Percentiles rank a stretch among this genome's conserved stretches.
These are phyloP conservation scores for Caenorhabditis tropicalis DNA, from an alignment of 1,140 invertebrate species.

Conservation along the genomic window DNA sequence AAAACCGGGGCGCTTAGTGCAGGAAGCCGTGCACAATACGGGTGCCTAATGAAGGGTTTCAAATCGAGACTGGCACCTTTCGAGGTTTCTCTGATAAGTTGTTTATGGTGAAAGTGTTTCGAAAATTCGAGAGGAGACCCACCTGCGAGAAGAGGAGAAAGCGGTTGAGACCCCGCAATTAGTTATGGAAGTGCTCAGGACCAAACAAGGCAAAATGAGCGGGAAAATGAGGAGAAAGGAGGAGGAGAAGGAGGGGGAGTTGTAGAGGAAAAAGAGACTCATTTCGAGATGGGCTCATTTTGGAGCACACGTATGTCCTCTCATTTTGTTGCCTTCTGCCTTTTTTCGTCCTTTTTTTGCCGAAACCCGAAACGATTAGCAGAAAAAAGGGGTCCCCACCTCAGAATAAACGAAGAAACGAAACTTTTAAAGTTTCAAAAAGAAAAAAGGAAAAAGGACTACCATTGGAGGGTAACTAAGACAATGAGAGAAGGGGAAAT, in stretches of 20 bases:
- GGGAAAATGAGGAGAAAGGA: neutral
- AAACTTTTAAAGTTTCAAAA: neutral
- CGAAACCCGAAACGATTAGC: conserved; percentile 19
- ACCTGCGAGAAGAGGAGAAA: neutral
- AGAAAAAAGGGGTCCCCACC: neutral
- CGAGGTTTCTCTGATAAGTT: conserved; percentile 9
- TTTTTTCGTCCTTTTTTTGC: neutral
- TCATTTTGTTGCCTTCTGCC: neutral
- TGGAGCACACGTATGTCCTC: conserved; percentile 11
- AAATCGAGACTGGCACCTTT: neutral
- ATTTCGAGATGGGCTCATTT: conserved; percentile 42
- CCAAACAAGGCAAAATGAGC: neutral
- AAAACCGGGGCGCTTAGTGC: conserved; percentile 15
- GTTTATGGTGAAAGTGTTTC: conserved; percentile 3
- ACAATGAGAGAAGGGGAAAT: too few relatives aligned
- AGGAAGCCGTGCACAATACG: neutral
- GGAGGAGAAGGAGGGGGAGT: neutral
- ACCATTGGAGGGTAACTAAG: too few relatives aligned
- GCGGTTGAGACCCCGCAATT: neutral
- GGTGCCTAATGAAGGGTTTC: conserved; percentile 36
- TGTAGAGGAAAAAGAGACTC: neutral
- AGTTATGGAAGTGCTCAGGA: conserved; percentile 1
- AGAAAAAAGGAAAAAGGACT: neutral
- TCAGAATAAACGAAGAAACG: neutral
- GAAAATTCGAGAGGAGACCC: neutral